Evolutionary conservation across 2,888 invertebrate genomes (phyloP).

Genomic region (Oscheius onirici): DNA sequence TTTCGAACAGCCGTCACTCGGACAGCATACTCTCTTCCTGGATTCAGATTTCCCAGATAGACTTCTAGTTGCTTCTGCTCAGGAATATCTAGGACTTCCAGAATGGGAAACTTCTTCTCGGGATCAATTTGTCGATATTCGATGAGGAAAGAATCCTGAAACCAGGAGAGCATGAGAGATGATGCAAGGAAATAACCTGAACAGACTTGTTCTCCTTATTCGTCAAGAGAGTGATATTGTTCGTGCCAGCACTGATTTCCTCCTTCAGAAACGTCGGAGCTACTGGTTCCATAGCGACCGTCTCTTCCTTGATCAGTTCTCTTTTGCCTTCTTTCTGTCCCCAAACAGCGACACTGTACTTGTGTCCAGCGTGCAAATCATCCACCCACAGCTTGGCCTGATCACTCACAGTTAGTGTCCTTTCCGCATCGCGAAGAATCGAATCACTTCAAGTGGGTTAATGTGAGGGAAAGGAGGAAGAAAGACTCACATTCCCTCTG

Average conservation of each 20-base stretch:
- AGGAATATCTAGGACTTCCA: constrained; percentile 66
- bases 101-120: constrained; percentile 63
- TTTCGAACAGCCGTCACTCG: constrained; percentile 62
- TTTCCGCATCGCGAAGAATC: constrained; percentile 12
- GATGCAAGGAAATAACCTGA: constrained; percentile 47
- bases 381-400: constrained; percentile 23
- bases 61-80: constrained; percentile 67
- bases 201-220: constrained; percentile 62
- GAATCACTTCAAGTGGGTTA: constrained; percentile 17
- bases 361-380: constrained; percentile 22
- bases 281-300: constrained; percentile 64
- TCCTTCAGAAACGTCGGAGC: constrained; percentile 56
- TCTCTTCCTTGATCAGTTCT: constrained; percentile 65
- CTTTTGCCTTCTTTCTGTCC: constrained; percentile 63
- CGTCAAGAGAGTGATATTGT: constrained; percentile 66
- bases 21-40: constrained; percentile 67
- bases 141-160: constrained; percentile 57
- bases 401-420: not conserved
- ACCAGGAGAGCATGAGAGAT: constrained; percentile 37
- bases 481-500: constrained; percentile 36
- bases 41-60: constrained; percentile 65
- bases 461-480: not conserved
- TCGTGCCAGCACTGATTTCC: constrained; percentile 51
- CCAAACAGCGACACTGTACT: constrained; percentile 60
- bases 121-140: constrained; percentile 67